Evolutionary conservation across 30 jellyfish, hydroid and myxozoan species (phyloP).

Genomic region (Mastigias papua): DNA sequence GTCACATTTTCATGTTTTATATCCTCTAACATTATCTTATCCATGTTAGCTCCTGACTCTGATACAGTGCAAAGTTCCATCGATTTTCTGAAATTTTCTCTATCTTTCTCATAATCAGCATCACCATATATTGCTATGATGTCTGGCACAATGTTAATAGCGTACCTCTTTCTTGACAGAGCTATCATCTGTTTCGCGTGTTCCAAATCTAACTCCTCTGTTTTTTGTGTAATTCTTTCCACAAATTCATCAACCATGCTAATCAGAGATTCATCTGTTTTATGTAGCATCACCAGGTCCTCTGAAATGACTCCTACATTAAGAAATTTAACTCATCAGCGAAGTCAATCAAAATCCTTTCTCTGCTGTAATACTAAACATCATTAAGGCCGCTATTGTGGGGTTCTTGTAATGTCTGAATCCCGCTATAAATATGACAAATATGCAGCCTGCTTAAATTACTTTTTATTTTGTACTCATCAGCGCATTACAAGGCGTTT

Average conservation of each 20-base stretch:
- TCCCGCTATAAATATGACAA: no score
- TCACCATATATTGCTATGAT: constrained; percentile 32
- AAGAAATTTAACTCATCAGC: no score
- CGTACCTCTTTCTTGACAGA: constrained; percentile 25
- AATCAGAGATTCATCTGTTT: constrained; percentile 13
- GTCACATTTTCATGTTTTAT: no score
- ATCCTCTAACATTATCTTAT: neutral
- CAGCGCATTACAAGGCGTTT: no score
- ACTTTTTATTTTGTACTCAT: no score
- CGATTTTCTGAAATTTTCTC: neutral
- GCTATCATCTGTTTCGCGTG: constrained; percentile 34
- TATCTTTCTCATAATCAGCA: constrained; percentile 32
- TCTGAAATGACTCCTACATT: constrained; percentile 10
- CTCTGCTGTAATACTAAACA: no score
- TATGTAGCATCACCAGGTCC: neutral
- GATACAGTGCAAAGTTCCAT: neutral
- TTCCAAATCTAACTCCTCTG: constrained; percentile 37
- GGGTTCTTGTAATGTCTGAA: no score
- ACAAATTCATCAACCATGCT: constrained; percentile 9
- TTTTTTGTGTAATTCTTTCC: neutral
- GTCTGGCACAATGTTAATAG: constrained; percentile 49
- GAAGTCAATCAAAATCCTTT: no score
- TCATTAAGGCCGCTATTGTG: no score
- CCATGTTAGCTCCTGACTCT: neutral
- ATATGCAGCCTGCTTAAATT: no score